Evolutionary conservation across 1,140 invertebrate species (phyloP).

Genomic region (Cylas formicarius): DNA sequence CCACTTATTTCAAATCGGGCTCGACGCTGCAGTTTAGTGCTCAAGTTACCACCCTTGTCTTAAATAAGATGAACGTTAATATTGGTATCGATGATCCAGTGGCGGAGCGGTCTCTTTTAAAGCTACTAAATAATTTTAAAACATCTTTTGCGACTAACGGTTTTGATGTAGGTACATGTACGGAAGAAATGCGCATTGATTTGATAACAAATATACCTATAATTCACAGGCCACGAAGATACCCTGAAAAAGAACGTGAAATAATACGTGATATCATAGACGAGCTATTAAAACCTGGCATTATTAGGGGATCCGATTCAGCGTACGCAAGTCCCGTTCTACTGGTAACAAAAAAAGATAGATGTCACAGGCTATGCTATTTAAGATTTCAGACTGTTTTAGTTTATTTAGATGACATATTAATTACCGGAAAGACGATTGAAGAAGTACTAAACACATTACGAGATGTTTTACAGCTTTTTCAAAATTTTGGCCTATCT

Average conservation of each 20-base stretch:
- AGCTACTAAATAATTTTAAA: no score
- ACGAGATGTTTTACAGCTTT: conserved; percentile 20
- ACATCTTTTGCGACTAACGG: no score
- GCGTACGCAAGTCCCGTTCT: conserved; percentile 34
- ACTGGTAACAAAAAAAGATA: conserved; percentile 37
- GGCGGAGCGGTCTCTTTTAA: no score
- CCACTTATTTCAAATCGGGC: no score
- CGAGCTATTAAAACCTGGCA: conserved; percentile 6
- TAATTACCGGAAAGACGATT: conserved; percentile 23
- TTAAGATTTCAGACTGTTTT: conserved; percentile 18
- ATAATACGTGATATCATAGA: conserved; percentile 4
- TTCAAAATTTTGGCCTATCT: conserved; percentile 11
- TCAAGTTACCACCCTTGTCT: no score
- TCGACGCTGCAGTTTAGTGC: no score
- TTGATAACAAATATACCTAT: background rate
- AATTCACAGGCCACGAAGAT: background rate
- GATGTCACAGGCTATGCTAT: conserved; percentile 35
- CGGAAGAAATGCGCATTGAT: conserved; percentile 7
- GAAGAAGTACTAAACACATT: conserved; percentile 25
- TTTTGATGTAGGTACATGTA: no score
- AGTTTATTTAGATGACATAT: conserved; percentile 27
- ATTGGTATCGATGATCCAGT: no score
- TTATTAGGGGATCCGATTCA: conserved; percentile 26
- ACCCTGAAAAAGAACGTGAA: conserved; percentile 2
- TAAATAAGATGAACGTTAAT: no score